Percentiles rank a stretch among this genome's conserved stretches.
phyloP scores from a whole-genome alignment of 2,113 vertebrate species.

The cattle (Bos taurus) region DNA sequence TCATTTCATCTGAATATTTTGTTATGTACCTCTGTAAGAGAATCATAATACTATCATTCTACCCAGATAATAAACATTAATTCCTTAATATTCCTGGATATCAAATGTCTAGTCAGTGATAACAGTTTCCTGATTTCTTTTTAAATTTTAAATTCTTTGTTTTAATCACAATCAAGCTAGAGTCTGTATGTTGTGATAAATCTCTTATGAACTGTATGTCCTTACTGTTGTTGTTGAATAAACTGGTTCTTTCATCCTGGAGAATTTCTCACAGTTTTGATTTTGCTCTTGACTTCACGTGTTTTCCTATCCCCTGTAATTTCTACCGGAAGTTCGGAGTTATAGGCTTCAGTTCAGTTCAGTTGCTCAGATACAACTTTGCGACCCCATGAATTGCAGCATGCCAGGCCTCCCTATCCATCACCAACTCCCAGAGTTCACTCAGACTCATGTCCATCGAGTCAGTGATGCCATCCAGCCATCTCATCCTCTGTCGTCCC shows the following conservation, averaged over 20 bases:
- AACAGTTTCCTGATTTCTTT: background rate
- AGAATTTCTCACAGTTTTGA: background rate
- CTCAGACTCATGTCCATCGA: no score
- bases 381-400: no score
- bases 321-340: background rate
- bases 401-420: no score
- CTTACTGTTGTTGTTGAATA: background rate
- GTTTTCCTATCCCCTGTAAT: background rate
- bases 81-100: background rate
- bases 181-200: background rate
- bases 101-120: background rate
- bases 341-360: background rate
- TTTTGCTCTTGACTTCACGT: background rate
- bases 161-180: background rate
- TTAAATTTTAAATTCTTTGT: background rate
- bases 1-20: background rate
- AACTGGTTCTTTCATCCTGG: background rate
- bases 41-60: background rate
- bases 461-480: no score
- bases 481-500: no score
- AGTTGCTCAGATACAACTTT: no score
- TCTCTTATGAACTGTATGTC: background rate
- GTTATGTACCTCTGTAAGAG: background rate
- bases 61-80: background rate
- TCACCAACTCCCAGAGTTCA: no score